These are phyloP conservation scores for Synergus japonicus DNA, from an alignment of 2,888 invertebrate genomes.

Conservation along the genomic window DNA sequence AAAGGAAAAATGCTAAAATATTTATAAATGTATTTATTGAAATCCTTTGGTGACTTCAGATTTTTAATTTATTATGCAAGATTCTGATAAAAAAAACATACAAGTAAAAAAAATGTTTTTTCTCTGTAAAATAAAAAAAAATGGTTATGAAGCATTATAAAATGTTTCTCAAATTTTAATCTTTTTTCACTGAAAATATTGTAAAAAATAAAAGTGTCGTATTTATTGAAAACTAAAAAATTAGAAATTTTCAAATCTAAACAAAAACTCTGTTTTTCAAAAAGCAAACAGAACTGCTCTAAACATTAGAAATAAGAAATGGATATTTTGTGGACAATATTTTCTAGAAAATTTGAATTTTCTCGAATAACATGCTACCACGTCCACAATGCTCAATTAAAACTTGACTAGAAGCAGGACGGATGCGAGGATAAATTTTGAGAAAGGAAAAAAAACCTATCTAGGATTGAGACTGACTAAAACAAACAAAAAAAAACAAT, in stretches of 20 bases:
- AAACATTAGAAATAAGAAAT: neutral
- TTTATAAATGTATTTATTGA: no score
- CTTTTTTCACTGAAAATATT: neutral
- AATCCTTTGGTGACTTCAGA: neutral
- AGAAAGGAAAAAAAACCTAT: conserved; percentile 17
- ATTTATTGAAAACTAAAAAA: neutral
- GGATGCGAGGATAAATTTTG: conserved; percentile 22
- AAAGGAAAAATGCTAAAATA: conserved; percentile 42
- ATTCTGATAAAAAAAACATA: conserved; percentile 32
- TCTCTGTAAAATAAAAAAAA: neutral
- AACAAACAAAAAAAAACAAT: conserved; percentile 57
- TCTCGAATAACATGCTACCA: neutral
- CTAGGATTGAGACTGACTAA: conserved; percentile 1
- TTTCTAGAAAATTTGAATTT: neutral
- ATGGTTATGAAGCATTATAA: no score
- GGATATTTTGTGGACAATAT: neutral
- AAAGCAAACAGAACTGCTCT: neutral
- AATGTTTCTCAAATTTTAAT: no score
- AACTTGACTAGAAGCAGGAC: conserved; percentile 20
- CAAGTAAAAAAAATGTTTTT: neutral
- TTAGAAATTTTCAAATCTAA: neutral
- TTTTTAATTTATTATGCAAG: neutral
- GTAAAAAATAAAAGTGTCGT: neutral
- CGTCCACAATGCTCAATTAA: conserved; percentile 1
- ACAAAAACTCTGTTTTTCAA: neutral